phyloP scores from a whole-genome alignment of 2,888 invertebrate genomes.

The Aspidiotus rigidus region DNA sequence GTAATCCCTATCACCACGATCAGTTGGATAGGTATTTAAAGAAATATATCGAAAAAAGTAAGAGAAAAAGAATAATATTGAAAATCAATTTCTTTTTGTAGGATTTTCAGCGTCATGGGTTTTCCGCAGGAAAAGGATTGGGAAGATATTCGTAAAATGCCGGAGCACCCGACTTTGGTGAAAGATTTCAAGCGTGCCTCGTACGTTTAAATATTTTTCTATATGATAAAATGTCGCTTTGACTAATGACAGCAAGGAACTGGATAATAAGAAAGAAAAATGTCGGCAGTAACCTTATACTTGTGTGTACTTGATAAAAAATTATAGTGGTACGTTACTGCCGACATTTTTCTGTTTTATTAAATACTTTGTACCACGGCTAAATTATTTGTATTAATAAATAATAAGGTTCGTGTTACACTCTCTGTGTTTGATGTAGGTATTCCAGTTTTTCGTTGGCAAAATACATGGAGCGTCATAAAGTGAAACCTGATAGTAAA shows the following conservation, averaged over 20 bases:
- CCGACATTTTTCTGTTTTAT: too few relatives aligned
- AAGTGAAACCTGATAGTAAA: constrained; percentile 86
- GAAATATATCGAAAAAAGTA: neutral
- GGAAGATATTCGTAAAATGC: constrained; percentile 99
- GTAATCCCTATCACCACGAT: constrained; percentile 98
- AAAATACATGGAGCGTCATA: constrained; percentile 91
- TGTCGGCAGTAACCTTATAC: too few relatives aligned
- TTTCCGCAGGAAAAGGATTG: constrained; percentile 95
- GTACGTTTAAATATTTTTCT: constrained; percentile 55
- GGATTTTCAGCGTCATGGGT: constrained; percentile 99
- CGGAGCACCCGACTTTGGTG: constrained; percentile 86
- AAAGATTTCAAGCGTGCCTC: constrained; percentile 82
- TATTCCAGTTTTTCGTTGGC: constrained; percentile 79
- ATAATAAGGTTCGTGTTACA: too few relatives aligned
- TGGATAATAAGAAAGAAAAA: too few relatives aligned
- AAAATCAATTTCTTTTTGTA: constrained; percentile 38
- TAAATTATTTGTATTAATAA: too few relatives aligned
- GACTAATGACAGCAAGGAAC: too few relatives aligned
- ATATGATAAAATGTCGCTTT: too few relatives aligned
- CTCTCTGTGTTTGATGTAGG: constrained; percentile 46
- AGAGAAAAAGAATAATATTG: neutral
- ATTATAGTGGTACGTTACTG: too few relatives aligned
- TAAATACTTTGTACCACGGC: too few relatives aligned
- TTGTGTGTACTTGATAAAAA: too few relatives aligned
- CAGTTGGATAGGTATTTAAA: constrained; percentile 70